phyloP scores from a whole-genome alignment of 2,797 vertebrate species.

The Epinephelus awoara region DNA sequence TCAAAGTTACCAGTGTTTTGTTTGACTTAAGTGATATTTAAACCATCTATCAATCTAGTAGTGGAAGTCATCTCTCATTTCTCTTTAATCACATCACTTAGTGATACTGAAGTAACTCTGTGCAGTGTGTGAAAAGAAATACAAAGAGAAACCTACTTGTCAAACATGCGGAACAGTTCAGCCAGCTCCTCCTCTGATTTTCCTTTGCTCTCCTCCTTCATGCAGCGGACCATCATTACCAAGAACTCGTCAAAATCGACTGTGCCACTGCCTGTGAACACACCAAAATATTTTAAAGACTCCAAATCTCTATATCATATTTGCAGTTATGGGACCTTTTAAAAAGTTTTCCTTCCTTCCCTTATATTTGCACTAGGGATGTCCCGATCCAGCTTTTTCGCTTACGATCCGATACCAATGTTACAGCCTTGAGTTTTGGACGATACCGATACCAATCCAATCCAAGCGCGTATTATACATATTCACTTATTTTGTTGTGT shows the following conservation, averaged over 20 bases:
- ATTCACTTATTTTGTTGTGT: too few relatives aligned
- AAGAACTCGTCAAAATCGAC: constrained; percentile 99
- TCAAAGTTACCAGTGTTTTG: background rate
- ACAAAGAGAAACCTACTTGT: constrained; percentile 78
- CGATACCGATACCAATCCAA: too few relatives aligned
- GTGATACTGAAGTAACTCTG: too few relatives aligned
- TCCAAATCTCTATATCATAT: background rate
- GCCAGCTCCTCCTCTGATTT: constrained; percentile 97
- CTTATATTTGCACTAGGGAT: background rate
- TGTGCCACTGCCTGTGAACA: constrained; percentile 92
- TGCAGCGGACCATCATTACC: constrained; percentile 99
- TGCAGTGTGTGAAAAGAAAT: background rate
- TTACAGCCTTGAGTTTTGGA: too few relatives aligned
- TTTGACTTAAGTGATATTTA: background rate
- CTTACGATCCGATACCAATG: too few relatives aligned
- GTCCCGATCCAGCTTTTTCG: too few relatives aligned
- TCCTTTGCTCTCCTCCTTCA: constrained; percentile 99
- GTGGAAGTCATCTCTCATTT: background rate
- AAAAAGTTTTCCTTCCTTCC: background rate
- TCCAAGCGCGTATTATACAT: too few relatives aligned
- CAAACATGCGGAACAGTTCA: constrained; percentile 99
- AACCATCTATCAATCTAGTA: background rate
- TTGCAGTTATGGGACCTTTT: background rate
- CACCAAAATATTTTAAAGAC: background rate
- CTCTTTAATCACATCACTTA: background rate